phyloP scores from a whole-genome alignment of 2,888 invertebrate genomes.

The Cheilosia vernalis region DNA sequence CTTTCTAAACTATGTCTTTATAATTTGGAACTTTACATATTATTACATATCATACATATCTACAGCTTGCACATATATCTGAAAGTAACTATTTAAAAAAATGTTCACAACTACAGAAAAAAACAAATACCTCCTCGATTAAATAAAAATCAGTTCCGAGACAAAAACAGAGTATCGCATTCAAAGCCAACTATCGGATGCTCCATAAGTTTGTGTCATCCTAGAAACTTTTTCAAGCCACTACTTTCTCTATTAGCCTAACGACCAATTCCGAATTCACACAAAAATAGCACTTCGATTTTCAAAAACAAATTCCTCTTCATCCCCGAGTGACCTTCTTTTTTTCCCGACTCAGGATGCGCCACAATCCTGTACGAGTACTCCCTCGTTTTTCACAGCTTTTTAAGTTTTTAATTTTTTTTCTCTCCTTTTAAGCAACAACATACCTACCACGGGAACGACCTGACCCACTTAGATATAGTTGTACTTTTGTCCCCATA shows the following conservation, averaged over 20 bases:
- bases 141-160: too few relatives aligned
- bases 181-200: neutral
- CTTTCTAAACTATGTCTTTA: too few relatives aligned
- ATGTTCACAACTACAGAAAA: too few relatives aligned
- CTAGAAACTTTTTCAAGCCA: conserved; percentile 8
- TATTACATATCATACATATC: too few relatives aligned
- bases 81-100: too few relatives aligned
- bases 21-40: too few relatives aligned
- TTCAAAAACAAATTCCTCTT: conserved; percentile 52
- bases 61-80: too few relatives aligned
- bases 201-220: conserved; percentile 5
- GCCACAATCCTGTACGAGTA: neutral
- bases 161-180: neutral
- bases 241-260: conserved; percentile 47
- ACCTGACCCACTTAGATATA: conserved; percentile 73
- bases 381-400: conserved; percentile 34
- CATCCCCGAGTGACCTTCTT: conserved; percentile 30
- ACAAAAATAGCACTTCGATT: conserved; percentile 36
- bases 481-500: conserved; percentile 62
- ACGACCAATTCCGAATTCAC: conserved; percentile 54
- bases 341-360: neutral
- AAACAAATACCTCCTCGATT: too few relatives aligned
- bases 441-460: conserved; percentile 45
- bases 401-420: conserved; percentile 19
- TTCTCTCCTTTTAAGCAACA: neutral